Evolutionary conservation across 1,140 invertebrate species (phyloP), one percentile per base, ranked within the genome.

Genomic region (Pogonus chalceus): DNA sequence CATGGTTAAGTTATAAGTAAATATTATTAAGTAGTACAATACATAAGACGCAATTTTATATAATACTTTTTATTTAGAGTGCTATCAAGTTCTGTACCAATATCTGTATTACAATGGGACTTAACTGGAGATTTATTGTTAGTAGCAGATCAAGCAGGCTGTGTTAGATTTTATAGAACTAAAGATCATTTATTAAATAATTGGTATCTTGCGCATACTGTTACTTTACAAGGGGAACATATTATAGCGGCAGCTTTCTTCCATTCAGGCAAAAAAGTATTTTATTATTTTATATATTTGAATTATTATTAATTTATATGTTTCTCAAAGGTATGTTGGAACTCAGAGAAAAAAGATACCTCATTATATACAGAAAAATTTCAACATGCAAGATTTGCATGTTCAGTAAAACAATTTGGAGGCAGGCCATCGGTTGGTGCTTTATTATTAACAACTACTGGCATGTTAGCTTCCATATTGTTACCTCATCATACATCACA

Each of bases 101-200:
- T 92, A 4, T 88, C 86, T 16, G 80, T 84, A 14, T 63, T 93
- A 16, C 85, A 92, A 72, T 93, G 91, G 91, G 88, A 91, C 71
- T 73, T 82, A 23, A 81, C 82, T 55, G 90, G 90, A 4, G 83
- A 86, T 49, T 80, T 87, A 57, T 65, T 94, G 1, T 73, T 92
- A 0, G 73, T 92, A 0, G 87, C 81, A 0, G 88, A 88, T 60
- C 77, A 80, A 39, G 78, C 75, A 39, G 91, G 90, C 1, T 78
- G 79, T 54, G 80, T 92, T 1, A 81, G 84, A 54, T 78, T 94
- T 16, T 93, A 82, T 76, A 80, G 76, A 55, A 82, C 85, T 53
- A 83, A 82, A 61, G 87, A 92, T 56, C 80, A 87, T 66, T 69
- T 90, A 22, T 71, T 93, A 1, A 92, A 90, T 67, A 82, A 88